These are phyloP conservation scores for Raja brachyura DNA, from an alignment of 2,113 vertebrate genomes.

Conservation along the genomic window DNA sequence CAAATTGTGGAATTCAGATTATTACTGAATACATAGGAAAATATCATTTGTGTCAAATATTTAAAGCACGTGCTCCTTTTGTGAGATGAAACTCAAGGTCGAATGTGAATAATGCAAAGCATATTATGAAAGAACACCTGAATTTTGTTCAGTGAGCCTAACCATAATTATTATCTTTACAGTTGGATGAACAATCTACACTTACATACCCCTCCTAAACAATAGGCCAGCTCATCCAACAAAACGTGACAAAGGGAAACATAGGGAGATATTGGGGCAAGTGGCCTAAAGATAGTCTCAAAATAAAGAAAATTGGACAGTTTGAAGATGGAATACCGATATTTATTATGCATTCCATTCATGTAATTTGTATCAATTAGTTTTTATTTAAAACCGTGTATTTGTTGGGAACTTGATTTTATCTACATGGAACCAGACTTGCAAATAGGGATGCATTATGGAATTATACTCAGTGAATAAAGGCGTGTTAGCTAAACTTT, in stretches of 20 bases:
- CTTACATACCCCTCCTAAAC: background rate
- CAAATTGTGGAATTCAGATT: background rate
- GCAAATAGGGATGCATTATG: no score
- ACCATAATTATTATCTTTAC: background rate
- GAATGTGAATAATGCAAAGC: background rate
- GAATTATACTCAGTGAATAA: no score
- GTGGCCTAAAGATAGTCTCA: background rate
- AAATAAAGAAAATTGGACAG: background rate
- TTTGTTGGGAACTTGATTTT: no score
- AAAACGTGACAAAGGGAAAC: background rate
- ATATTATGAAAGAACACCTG: background rate
- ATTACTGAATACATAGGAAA: background rate
- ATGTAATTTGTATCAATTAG: no score
- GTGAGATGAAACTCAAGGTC: background rate
- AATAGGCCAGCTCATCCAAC: background rate
- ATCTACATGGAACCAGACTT: no score
- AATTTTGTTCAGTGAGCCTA: background rate
- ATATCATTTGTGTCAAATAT: background rate
- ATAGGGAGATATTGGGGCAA: background rate
- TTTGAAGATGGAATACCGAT: background rate
- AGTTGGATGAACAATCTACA: background rate
- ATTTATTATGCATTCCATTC: no score
- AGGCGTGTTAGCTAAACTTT: no score
- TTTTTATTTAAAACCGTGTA: no score
- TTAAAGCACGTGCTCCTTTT: background rate